Evolutionary conservation across 2,113 vertebrate species (phyloP).

Genomic region (Aleadryas rufinucha): DNA sequence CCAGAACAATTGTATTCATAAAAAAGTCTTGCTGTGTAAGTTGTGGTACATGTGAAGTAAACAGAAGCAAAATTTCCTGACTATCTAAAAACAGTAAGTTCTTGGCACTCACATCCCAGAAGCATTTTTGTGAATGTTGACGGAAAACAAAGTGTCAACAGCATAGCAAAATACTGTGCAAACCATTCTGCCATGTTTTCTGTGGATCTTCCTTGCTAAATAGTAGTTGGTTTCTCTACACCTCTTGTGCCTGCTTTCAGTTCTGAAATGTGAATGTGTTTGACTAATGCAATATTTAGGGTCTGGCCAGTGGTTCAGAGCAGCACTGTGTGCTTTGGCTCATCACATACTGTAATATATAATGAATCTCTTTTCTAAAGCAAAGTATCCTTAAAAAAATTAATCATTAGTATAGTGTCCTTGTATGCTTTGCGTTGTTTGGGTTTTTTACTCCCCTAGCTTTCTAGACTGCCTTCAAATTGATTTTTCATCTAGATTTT

Average conservation of each 20-base stretch:
- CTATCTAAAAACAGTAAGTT: neutral
- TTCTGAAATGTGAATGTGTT: neutral
- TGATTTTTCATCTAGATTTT: neutral
- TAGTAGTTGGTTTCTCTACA: neutral
- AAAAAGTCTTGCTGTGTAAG: neutral
- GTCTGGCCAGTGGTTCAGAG: neutral
- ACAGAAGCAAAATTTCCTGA: constrained; percentile 3
- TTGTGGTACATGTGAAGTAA: neutral
- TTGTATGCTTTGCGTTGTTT: neutral
- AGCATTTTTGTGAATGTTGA: constrained; percentile 22
- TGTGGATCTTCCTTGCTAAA: neutral
- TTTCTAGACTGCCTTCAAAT: neutral
- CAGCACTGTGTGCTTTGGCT: neutral
- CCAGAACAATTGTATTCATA: neutral
- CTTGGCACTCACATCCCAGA: constrained; percentile 28
- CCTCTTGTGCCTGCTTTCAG: neutral
- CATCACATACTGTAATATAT: neutral
- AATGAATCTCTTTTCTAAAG: neutral
- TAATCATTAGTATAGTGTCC: neutral
- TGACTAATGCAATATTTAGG: neutral
- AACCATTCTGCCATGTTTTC: neutral
- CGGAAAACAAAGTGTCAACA: constrained; percentile 18
- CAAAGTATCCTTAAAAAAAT: neutral
- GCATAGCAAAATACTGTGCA: neutral
- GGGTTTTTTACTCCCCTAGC: neutral